These are phyloP conservation scores for Conomelus anceps DNA, from an alignment of 2,888 invertebrate species.

Conservation along the genomic window DNA sequence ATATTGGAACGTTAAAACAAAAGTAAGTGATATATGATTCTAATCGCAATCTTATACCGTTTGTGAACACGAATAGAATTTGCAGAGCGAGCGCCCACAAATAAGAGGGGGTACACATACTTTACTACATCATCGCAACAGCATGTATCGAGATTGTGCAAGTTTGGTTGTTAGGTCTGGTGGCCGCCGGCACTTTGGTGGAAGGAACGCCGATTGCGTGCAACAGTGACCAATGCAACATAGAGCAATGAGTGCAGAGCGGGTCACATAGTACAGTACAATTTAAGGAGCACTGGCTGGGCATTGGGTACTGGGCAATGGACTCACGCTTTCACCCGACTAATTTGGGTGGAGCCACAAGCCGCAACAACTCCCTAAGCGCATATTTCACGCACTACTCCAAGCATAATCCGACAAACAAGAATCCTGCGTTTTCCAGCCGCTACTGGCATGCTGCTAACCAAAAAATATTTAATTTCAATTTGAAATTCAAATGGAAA, in stretches of 20 bases:
- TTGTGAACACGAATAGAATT: neutral
- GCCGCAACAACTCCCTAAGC: neutral
- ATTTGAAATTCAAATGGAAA: no score
- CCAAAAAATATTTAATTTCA: no score
- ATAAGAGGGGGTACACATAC: neutral
- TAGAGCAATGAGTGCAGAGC: neutral
- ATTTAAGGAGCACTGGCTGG: neutral
- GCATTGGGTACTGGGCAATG: neutral
- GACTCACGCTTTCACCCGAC: neutral
- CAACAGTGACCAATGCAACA: neutral
- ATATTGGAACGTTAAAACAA: neutral
- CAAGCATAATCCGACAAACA: neutral
- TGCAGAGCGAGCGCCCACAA: neutral
- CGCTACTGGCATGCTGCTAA: neutral
- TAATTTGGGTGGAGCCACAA: neutral
- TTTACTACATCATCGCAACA: no score
- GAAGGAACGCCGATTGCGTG: neutral
- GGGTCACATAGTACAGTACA: no score
- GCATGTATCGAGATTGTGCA: neutral
- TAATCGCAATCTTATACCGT: neutral
- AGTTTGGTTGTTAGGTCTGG: neutral
- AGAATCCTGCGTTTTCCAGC: neutral
- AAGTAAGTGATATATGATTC: neutral
- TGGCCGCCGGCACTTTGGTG: neutral
- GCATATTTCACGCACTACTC: neutral